Evolutionary conservation across 2,113 vertebrate species (phyloP).

Genomic region (Podocnemis expansa): DNA sequence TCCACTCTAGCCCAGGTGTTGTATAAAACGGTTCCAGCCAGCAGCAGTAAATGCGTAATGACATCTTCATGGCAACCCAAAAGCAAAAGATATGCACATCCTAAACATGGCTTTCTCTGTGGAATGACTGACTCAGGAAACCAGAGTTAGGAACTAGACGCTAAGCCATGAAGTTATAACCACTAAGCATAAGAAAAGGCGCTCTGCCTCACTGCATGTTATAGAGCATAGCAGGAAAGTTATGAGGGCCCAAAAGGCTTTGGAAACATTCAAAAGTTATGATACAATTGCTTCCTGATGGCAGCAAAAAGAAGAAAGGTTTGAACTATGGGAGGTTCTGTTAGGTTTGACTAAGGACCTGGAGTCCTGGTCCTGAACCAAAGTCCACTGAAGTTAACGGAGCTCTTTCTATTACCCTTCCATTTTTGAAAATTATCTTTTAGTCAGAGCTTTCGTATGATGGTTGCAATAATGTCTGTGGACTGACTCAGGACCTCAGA

Average conservation of each 20-base stretch:
- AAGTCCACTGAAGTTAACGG: not conserved
- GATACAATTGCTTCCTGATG: not conserved
- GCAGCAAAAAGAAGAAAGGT: not conserved
- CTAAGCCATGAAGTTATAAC: fast-evolving
- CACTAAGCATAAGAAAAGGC: not conserved
- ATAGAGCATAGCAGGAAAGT: not conserved
- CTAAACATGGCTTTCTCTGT: constrained; percentile 36
- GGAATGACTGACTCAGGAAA: constrained; percentile 1
- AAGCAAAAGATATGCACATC: not conserved
- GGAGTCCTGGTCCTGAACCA: not conserved
- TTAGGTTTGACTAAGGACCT: not conserved
- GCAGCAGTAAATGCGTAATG: constrained; percentile 62
- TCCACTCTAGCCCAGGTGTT: not conserved
- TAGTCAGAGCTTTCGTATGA: not conserved
- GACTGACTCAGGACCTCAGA: not conserved
- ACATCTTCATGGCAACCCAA: constrained; percentile 44
- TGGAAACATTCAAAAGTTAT: not conserved
- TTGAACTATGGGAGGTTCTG: not conserved
- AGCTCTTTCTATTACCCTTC: not conserved
- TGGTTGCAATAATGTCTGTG: not conserved
- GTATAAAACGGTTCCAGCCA: constrained; percentile 51
- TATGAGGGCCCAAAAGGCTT: not conserved
- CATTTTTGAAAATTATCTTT: not conserved
- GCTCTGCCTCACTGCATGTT: not conserved
- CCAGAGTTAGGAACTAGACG: not conserved